A percentile compares a stretch with the other conserved stretches of the same genome.
These are phyloP conservation scores for Passer montanus DNA, from an alignment of 2,113 vertebrate species.

Conservation along the genomic window DNA sequence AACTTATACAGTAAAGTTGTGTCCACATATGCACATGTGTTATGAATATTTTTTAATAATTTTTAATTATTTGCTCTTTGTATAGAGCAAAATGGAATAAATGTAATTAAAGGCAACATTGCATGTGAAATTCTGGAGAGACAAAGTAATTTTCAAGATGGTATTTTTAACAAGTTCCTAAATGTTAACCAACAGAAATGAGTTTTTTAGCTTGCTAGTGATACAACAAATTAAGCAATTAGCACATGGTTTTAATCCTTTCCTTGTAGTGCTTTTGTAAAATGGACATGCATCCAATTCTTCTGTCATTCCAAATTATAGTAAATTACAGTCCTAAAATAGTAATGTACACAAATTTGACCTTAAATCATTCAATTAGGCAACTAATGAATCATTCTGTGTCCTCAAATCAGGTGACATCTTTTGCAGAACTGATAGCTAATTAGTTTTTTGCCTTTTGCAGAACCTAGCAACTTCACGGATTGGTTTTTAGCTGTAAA, in stretches of 20 bases:
- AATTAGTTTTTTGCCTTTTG: constrained; percentile 32
- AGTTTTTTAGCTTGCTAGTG: neutral
- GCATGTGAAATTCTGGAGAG: neutral
- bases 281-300: neutral
- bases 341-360: constrained; percentile 4
- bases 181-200: neutral
- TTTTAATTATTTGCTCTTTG: neutral
- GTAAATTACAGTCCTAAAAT: constrained; percentile 35
- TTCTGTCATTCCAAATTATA: constrained; percentile 9
- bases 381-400: constrained; percentile 24
- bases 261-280: neutral
- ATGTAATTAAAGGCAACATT: neutral
- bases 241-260: neutral
- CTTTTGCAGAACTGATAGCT: neutral
- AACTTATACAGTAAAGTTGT: neutral
- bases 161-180: neutral
- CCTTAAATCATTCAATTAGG: constrained; percentile 10
- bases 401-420: neutral
- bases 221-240: neutral
- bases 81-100: neutral
- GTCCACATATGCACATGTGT: neutral
- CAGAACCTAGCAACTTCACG: constrained; percentile 35
- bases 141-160: neutral
- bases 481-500: neutral
- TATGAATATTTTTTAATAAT: neutral